Evolutionary conservation across 1,140 invertebrate genomes (phyloP), one percentile per base, ranked within the genome.

Genomic region (Scaptomyza montana): DNA sequence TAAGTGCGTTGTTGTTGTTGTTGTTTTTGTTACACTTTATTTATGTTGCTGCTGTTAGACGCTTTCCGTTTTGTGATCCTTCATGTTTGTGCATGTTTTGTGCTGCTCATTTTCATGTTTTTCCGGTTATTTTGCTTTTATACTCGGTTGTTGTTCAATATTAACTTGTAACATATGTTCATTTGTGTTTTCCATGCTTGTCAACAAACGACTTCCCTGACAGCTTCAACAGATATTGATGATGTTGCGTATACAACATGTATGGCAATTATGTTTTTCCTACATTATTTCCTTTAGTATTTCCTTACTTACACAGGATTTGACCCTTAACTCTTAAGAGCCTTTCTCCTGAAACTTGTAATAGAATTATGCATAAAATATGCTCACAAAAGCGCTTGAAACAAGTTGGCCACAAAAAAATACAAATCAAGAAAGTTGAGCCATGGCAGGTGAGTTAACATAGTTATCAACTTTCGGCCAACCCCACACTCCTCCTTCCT

Each of bases 381-480:
- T 60, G 50, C 47, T 59, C 19, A 66, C 47, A 55, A 67, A 67
- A 54, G 63, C 49, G 56, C 56, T 73, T 47, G 43, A 73, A 60
- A 55, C 19, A 66, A 72, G 21, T 25, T 25, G 21, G 46, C 39
- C 69, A 49, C 55, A 60, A 45, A 36, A 47, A 68, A 33, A 19
- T 28, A 45, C 21, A 59, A 41, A 45, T 2, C 39, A 25, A 54
- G 3, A 45, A 54, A 64, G 49, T 70, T 70, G 21, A 49, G 51
- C 60, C 43, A 53, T 46, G 54, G 59, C 78, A 87, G 82, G 81
- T 86, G 82, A 86, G 81, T 86, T 81, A 85, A 68, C 81, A 77
- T 60, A 33, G 60, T 53, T 70, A 63, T 59, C 33, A 71, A 71
- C 72, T 78, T 78, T 70, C 41, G 57, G 43, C 45, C 46, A 30